Evolutionary conservation across 2,797 vertebrate species (phyloP), one percentile per base, ranked within the genome.

Genomic region (Danio choprae): DNA sequence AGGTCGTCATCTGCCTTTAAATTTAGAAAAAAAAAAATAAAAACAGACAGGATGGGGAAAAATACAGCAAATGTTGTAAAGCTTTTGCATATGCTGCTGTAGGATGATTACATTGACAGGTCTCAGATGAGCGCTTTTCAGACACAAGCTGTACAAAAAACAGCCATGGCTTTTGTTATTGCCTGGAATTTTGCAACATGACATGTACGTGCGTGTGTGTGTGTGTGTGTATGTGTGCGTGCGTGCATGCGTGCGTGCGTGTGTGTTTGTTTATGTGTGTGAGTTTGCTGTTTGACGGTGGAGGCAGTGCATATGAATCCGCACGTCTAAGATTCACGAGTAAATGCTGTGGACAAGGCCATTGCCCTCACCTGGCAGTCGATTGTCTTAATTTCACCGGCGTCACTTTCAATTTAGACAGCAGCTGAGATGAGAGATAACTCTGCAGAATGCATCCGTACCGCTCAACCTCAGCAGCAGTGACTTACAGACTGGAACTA

Each of bases 401-500:
- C 82, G 83, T 86, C 86, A 65, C 80, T 74, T 72, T 83, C 82
- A 53, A 82, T 85, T 77, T 83, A 76, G 36, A 62, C 50, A n/a
- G 10, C 4, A 6, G 18, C 65, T 69, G 81, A 80, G 81, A 88
- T 79, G 55, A 82, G 71, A 84, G 65, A 56, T 56, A 41, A 44
- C 44, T 51, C 51, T 79, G 69, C 75, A 83, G 51, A 40, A 29
- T 59, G 10, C 4, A 22, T 18, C 46, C 53, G 41, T n/a, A 10
- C 44, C 43, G 9, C 29, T 48, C 56, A 41, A 67, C 43, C 64
- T 29, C 22, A 73, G 70, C 70, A 36, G 38, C 68, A 22, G 29
- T 29, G 3, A 38, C 51, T 5, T 69, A 16, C 16, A 38, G 15
- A 9, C 46, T n/a, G 5, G 5, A 11, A 22, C 29, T 29, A 29